These are phyloP conservation scores for Trichoplusia ni DNA, from an alignment of 1,140 invertebrate species.

Conservation along the genomic window DNA sequence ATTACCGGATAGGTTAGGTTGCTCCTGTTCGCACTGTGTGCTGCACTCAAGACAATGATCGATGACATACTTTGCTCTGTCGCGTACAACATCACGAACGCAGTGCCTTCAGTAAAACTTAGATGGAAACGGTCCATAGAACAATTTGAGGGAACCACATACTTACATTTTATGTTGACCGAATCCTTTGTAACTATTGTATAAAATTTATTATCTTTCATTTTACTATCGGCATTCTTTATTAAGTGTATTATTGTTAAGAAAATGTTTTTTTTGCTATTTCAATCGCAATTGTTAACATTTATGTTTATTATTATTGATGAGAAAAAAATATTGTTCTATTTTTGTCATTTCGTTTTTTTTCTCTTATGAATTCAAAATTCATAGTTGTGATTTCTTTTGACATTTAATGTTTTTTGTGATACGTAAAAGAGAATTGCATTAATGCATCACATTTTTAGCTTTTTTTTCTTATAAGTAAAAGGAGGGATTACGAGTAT, in stretches of 20 bases:
- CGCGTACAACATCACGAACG: constrained; percentile 18
- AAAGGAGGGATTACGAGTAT: constrained; percentile 44
- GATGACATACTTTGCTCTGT: constrained; percentile 18
- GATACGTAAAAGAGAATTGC: constrained; percentile 76
- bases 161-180: constrained; percentile 29
- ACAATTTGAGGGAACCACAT: constrained; percentile 11
- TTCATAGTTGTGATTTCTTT: constrained; percentile 81
- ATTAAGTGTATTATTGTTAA: constrained; percentile 69
- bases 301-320: constrained; percentile 70
- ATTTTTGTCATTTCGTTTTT: constrained; percentile 72
- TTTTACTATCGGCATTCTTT: constrained; percentile 54
- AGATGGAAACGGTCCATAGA: constrained; percentile 12
- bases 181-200: constrained; percentile 39
- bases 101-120: constrained; percentile 19
- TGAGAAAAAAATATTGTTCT: constrained; percentile 56
- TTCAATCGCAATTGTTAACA: constrained; percentile 73
- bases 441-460: constrained; percentile 75
- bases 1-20: constrained; percentile 27
- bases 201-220: constrained; percentile 36
- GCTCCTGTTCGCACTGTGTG: not conserved
- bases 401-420: constrained; percentile 81
- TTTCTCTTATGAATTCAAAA: constrained; percentile 77
- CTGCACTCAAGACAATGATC: not conserved
- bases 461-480: constrained; percentile 61
- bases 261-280: constrained; percentile 70